Evolutionary conservation across 2,888 invertebrate species (phyloP), one percentile per base, ranked within the genome.

Genomic region (Abscondita cerata): DNA sequence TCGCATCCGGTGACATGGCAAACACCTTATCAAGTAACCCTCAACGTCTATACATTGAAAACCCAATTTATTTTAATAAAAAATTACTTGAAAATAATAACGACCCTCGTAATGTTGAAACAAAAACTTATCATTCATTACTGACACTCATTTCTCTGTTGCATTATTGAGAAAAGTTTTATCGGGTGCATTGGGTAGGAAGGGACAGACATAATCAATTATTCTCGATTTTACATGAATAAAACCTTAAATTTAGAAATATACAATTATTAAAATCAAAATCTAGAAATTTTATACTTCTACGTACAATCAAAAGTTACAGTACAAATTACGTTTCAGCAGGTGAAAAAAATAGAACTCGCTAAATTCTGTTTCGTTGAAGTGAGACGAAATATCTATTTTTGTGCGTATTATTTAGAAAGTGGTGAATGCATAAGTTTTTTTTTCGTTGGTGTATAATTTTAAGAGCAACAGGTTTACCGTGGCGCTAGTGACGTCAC

Each of bases 401-500:
- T 25, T 25, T 25, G 6, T 65, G 59, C 59, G 66, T 68, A 68
- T 66, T 68, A 65, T 68, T 68, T 65, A 61, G 63, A 58, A 59
- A 59, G 54, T 59, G 64, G 65, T 52, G 61, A 63, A 61, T 61
- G 60, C 46, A 54, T 58, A 55, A 25, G 25, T 25, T 25, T 65
- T 63, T 68, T 59, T 65, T 68, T 54, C 52, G 48, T 56, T 55
- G 52, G 52, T 65, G 71, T 72, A 72, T 76, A 75, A 76, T 75
- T 75, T 75, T 73, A 75, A 72, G 74, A 75, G 75, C 76, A 76
- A 77, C 77, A 77, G 76, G 77, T 76, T 75, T 69, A 68, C 70
- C 68, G 70, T 72, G 73, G 73, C 72, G 75, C 73, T 73, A 65
- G 69, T 70, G 73, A 73, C 73, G 73, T 73, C 73, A 72, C 68